These are phyloP conservation scores for Sebastes reedi DNA, from an alignment of 2,797 vertebrate genomes.

Conservation along the genomic window DNA sequence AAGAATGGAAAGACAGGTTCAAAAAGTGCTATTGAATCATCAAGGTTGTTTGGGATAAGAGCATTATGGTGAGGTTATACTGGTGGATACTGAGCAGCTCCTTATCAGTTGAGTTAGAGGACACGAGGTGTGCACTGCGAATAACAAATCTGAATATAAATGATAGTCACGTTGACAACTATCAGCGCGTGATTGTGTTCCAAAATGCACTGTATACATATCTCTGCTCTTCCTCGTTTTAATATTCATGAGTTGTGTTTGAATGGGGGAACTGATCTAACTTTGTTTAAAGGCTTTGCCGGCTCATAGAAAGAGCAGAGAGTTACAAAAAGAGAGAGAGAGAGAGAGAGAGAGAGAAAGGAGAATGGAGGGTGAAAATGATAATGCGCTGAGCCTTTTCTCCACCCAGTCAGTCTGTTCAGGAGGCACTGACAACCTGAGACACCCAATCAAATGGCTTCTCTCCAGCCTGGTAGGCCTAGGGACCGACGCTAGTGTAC, in stretches of 20 bases:
- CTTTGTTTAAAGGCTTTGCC: conserved; percentile 63
- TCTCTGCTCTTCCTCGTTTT: conserved; percentile 41
- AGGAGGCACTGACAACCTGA: conserved; percentile 50
- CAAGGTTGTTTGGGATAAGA: conserved; percentile 73
- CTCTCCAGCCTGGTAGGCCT: conserved; percentile 28
- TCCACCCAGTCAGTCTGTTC: conserved; percentile 31
- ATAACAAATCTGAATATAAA: conserved; percentile 73
- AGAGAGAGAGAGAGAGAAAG: neutral
- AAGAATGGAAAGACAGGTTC: conserved; percentile 42
- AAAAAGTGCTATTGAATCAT: conserved; percentile 66
- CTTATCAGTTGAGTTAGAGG: conserved; percentile 73
- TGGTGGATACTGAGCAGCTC: conserved; percentile 53
- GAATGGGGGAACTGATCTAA: conserved; percentile 54
- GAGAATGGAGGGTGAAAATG: conserved; percentile 27
- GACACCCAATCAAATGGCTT: conserved; percentile 52
- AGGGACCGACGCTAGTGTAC: conserved; percentile 46
- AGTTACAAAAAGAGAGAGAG: neutral
- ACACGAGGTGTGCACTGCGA: conserved; percentile 55
- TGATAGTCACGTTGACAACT: conserved; percentile 67
- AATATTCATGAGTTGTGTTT: conserved; percentile 69
- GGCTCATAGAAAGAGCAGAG: conserved; percentile 28
- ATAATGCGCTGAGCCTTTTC: conserved; percentile 42
- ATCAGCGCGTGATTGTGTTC: conserved; percentile 61
- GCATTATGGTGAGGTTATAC: conserved; percentile 49
- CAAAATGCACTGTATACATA: conserved; percentile 50